Percentiles rank a stretch among this genome's conserved stretches.
These are phyloP conservation scores for Diachasma alloeum DNA, from an alignment of 1,140 invertebrate species.

Conservation along the genomic window DNA sequence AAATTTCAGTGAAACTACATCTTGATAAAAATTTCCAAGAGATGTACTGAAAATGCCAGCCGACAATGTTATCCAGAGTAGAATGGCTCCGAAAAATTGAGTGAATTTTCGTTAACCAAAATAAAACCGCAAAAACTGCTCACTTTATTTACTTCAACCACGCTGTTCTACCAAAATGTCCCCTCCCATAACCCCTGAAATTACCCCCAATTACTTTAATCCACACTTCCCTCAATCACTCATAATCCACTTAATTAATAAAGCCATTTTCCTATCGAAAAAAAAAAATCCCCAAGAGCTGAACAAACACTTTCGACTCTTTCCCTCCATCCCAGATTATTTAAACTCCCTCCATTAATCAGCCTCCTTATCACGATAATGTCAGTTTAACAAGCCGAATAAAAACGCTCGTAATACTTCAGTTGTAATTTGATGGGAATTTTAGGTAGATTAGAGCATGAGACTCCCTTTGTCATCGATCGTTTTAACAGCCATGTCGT, in stretches of 20 bases:
- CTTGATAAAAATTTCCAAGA: too few relatives aligned
- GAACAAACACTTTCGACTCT: neutral
- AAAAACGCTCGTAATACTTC: neutral
- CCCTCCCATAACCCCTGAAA: neutral
- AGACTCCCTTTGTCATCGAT: neutral
- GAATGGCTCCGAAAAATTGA: too few relatives aligned
- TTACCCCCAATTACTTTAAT: neutral
- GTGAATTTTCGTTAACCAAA: too few relatives aligned
- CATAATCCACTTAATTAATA: neutral
- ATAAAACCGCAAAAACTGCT: too few relatives aligned
- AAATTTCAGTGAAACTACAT: too few relatives aligned
- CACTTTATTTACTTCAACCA: too few relatives aligned
- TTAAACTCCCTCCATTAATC: neutral
- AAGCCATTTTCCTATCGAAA: neutral
- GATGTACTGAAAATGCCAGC: too few relatives aligned
- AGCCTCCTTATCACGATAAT: neutral
- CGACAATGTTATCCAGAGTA: too few relatives aligned
- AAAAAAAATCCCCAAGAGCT: neutral
- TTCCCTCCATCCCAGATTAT: neutral
- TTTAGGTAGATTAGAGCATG: neutral
- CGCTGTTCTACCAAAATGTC: neutral
- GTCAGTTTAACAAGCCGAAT: neutral
- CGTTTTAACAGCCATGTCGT: constrained; percentile 4
- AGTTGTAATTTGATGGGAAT: neutral
- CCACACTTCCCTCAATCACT: neutral